Percentiles rank a stretch among this genome's conserved stretches.
phyloP scores from a whole-genome alignment of 2,113 vertebrate genomes.

The Petroica traversi region DNA sequence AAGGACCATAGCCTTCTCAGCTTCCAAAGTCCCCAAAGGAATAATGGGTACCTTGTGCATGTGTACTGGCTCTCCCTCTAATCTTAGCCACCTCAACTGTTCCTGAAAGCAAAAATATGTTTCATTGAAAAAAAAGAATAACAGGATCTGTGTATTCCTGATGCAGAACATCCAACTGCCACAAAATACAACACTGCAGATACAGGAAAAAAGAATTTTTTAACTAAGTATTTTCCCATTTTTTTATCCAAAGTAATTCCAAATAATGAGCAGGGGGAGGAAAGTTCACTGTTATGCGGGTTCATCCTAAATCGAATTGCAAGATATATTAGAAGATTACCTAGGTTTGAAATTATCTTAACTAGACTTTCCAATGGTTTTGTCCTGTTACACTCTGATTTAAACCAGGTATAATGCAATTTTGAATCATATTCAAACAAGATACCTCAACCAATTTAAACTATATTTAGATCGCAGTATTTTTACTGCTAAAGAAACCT shows the following conservation, averaged over 20 bases:
- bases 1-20: neutral
- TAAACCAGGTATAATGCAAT: neutral
- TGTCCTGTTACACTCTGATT: neutral
- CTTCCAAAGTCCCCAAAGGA: neutral
- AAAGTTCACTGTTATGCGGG: neutral
- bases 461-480: neutral
- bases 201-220: neutral
- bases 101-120: neutral
- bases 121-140: neutral
- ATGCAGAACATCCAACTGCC: neutral
- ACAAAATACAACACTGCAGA: neutral
- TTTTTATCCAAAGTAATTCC: neutral
- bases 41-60: neutral
- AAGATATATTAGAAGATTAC: neutral
- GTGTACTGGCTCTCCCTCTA: neutral
- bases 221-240: neutral
- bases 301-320: neutral
- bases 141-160: neutral
- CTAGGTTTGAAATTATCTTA: neutral
- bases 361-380: neutral
- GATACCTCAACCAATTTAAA: neutral
- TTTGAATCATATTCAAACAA: neutral
- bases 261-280: neutral
- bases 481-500: constrained; percentile 5
- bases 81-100: neutral